Base-by-base conservation (phyloP, 2,797 vertebrate genomes). In the Etheostoma perlongum region DNA sequence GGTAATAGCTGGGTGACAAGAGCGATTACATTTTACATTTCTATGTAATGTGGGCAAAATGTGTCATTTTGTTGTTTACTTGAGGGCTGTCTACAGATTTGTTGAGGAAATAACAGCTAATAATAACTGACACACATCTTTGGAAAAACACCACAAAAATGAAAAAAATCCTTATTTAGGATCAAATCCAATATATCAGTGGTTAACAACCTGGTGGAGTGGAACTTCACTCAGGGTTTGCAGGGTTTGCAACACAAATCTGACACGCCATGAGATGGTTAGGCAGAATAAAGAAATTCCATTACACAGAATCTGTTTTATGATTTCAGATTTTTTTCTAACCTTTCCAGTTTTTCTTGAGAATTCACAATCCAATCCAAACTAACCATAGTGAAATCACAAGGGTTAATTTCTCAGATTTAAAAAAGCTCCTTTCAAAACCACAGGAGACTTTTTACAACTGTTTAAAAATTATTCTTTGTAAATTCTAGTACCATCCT, bases 1-100 rank as follows among this genome's bases (percentile, higher is more conserved):
- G 61, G 67, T 72, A 49, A 61, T 51, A 36, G 77, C 44, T 76
- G 12, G 51, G n/a, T 69, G 59, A 65, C 36, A 62, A 54, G 8
- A 47, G 27, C 25, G 14, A 13, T 27, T 63, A n/a, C 9, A 53
- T 70, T 79, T 64, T n/a, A n/a, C n/a, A n/a, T n/a, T n/a, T n/a
- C 15, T 67, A n/a, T 30, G 2, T 15, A 40, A 47, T 40, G 36
- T 40, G 2, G 10, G 10, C 36, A 40, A 33, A 36, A 40, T 8
- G n/a, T 73, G 48, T 30, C 58, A 12, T 19, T 51, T 51, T 19
- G 27, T 15, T 30, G 58, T 61, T 71, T 27, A 54, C 33, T 23
- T 3, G 2, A 44, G 30, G 6, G 47, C 3, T 19, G 47, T 15
- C 3, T 53, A 47, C 44, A 55, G 36, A 33, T 44, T 42, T 11